Percentiles rank a stretch among this genome's conserved stretches.
phyloP scores from a whole-genome alignment of 2,797 vertebrate species.

The Hydrophis major region DNA sequence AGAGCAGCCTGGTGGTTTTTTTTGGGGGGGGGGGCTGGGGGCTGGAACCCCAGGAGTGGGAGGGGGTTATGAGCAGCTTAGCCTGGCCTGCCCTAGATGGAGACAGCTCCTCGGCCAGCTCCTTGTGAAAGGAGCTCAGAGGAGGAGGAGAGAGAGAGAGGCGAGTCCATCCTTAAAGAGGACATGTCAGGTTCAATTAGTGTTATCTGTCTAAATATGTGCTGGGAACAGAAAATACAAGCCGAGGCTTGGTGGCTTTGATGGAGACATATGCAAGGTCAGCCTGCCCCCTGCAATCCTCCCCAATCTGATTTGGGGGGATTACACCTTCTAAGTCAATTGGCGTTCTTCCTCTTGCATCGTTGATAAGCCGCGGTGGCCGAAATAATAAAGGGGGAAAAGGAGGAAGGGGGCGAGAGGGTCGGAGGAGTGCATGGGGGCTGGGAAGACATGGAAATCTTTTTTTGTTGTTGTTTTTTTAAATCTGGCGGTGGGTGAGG shows the following conservation, averaged over 20 bases:
- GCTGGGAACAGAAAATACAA: slow-evolving; percentile 73
- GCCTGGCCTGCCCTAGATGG: slow-evolving; percentile 36
- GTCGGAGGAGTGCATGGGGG: background rate
- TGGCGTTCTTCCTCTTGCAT: slow-evolving; percentile 79
- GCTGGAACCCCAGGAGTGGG: rapidly evolving
- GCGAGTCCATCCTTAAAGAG: slow-evolving; percentile 75
- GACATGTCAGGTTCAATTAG: slow-evolving; percentile 78
- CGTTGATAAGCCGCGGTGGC: slow-evolving; percentile 76
- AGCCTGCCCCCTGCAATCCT: slow-evolving; percentile 82
- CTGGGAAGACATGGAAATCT: no score
- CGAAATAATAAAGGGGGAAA: slow-evolving; percentile 64
- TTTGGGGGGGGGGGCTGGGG: background rate
- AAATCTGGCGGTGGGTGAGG: slow-evolving; percentile 38
- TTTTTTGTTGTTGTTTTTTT: background rate
- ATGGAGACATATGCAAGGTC: slow-evolving; percentile 81
- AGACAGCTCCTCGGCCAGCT: slow-evolving; percentile 24
- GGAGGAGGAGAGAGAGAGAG: slow-evolving; percentile 57
- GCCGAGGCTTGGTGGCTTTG: slow-evolving; percentile 74
- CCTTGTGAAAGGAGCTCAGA: slow-evolving; percentile 48
- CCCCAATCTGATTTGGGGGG: slow-evolving; percentile 84
- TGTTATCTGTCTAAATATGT: slow-evolving; percentile 78
- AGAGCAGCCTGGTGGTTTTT: no score
- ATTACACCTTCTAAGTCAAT: slow-evolving; percentile 86
- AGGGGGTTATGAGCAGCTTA: background rate
- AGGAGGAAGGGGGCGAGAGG: background rate